Evolutionary conservation across 2,888 invertebrate species (phyloP).

Genomic region (Agelastica alni): DNA sequence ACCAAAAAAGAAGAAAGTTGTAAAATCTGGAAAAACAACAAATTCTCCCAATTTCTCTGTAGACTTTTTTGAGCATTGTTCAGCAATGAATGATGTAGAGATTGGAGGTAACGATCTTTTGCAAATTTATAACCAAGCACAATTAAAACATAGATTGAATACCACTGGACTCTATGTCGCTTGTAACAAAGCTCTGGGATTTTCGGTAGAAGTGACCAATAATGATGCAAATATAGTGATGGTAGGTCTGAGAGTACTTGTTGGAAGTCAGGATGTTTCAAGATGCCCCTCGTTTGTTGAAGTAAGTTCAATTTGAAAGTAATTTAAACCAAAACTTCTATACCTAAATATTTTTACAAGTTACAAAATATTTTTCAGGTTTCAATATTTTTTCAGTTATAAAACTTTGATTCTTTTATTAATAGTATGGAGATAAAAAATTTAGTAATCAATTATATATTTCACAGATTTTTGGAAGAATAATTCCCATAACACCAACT

Average conservation of each 20-base stretch:
- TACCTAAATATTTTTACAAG: conserved; percentile 55
- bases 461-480: conserved; percentile 47
- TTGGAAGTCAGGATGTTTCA: conserved; percentile 83
- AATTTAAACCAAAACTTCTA: too few relatives aligned
- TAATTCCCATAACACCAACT: conserved; percentile 52
- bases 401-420: too few relatives aligned
- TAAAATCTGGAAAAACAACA: conserved; percentile 64
- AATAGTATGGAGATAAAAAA: too few relatives aligned
- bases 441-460: too few relatives aligned
- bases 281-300: conserved; percentile 79
- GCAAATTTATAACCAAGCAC: conserved; percentile 91
- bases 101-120: conserved; percentile 93
- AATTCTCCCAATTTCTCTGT: conserved; percentile 78
- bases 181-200: conserved; percentile 88
- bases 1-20: conserved; percentile 64
- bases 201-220: conserved; percentile 85
- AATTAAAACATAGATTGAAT: conserved; percentile 88
- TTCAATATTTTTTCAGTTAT: too few relatives aligned
- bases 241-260: conserved; percentile 71
- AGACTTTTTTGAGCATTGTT: conserved; percentile 97
- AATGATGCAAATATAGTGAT: conserved; percentile 87
- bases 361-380: too few relatives aligned
- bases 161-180: conserved; percentile 89
- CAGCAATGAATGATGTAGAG: conserved; percentile 88
- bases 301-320: too few relatives aligned